Evolutionary conservation across 2,888 invertebrate genomes (phyloP).

Genomic region (Patella caerulea): DNA sequence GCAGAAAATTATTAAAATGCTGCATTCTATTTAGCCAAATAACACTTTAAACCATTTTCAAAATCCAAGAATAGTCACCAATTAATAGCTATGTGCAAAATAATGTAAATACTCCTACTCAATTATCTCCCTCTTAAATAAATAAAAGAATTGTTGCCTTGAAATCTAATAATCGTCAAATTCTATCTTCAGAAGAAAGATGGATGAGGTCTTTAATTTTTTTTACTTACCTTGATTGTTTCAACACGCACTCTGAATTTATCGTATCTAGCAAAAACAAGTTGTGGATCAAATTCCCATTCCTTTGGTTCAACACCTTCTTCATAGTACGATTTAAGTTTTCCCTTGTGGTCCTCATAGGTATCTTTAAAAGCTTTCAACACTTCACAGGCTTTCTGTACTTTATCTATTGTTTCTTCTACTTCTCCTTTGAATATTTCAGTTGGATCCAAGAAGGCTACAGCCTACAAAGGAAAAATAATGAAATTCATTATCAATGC

Average conservation of each 20-base stretch:
- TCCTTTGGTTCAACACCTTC: conserved; percentile 60
- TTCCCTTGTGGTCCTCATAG: conserved; percentile 68
- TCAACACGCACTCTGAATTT: conserved; percentile 68
- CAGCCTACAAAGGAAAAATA: conserved; percentile 78
- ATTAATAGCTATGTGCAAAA: no score
- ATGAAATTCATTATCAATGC: neutral
- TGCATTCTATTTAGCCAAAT: no score
- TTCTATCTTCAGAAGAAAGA: no score
- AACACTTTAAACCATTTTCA: no score
- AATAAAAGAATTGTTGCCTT: neutral
- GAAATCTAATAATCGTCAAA: no score
- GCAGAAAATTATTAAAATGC: neutral
- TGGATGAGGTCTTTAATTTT: no score
- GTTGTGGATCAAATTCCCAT: conserved; percentile 71
- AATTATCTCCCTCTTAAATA: no score
- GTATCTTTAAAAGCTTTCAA: conserved; percentile 64
- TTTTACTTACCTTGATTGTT: conserved; percentile 62
- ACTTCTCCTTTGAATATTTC: conserved; percentile 95
- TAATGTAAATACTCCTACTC: no score
- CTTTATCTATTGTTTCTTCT: conserved; percentile 90
- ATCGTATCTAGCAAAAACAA: conserved; percentile 71
- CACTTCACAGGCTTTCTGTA: conserved; percentile 72
- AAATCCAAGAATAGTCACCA: no score
- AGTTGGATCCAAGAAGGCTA: conserved; percentile 89
- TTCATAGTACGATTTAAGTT: conserved; percentile 69